Conservation (phyloP, 2,113 vertebrate genomes). For the Sebastes fasciatus region DNA sequence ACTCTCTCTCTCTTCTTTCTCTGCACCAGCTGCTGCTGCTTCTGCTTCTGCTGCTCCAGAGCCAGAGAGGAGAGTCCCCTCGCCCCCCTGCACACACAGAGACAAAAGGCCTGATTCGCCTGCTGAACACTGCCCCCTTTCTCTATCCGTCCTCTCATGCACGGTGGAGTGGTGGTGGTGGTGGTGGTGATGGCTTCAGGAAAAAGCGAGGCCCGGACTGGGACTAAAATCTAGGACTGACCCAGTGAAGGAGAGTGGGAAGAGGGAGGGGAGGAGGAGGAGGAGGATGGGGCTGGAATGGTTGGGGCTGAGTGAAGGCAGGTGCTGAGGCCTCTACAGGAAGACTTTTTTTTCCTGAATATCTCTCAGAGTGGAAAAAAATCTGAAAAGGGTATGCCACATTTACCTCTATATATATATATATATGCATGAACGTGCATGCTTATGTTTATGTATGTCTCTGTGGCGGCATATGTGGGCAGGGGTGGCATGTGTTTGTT, state of each 20-base stretch:
- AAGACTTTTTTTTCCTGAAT: constrained; percentile 67
- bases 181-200: constrained; percentile 56
- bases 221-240: constrained; percentile 74
- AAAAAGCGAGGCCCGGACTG: constrained; percentile 72
- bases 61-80: constrained; percentile 77
- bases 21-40: constrained; percentile 78
- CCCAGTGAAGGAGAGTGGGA: constrained; percentile 69
- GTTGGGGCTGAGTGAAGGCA: constrained; percentile 74
- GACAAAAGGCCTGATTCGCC: constrained; percentile 85
- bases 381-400: constrained; percentile 79
- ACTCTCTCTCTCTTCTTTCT: constrained; percentile 67
- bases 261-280: constrained; percentile 43
- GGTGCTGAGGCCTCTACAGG: constrained; percentile 79
- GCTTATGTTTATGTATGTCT: constrained; percentile 55
- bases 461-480: constrained; percentile 35
- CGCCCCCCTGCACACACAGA: constrained; percentile 74
- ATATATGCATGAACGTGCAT: constrained; percentile 73
- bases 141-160: constrained; percentile 70
- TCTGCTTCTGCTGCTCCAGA: constrained; percentile 68
- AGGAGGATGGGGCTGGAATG: constrained; percentile 62
- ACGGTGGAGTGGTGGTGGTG: constrained; percentile 41
- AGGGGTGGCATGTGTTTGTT: constrained; percentile 44
- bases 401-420: constrained; percentile 74
- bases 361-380: constrained; percentile 66
- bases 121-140: constrained; percentile 82